phyloP scores from a whole-genome alignment of 2,113 vertebrate species.

The Lepus timidus region DNA sequence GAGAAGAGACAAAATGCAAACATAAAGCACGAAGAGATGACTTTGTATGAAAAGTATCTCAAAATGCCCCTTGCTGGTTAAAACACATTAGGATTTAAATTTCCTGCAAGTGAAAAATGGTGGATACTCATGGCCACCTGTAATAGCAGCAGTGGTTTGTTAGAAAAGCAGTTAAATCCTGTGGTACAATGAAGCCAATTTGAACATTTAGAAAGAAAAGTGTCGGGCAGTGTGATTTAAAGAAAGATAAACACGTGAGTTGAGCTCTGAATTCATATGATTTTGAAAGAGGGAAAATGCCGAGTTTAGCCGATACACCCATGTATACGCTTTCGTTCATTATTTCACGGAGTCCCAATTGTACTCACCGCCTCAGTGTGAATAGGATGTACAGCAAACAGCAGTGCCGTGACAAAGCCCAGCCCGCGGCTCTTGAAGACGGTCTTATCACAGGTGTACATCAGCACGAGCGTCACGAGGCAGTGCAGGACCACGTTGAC shows the following conservation, averaged over 20 bases:
- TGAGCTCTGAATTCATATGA: background rate
- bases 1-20: background rate
- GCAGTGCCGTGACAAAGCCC: constrained; percentile 93
- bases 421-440: constrained; percentile 91
- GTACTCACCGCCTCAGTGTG: constrained; percentile 98
- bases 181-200: background rate
- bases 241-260: background rate
- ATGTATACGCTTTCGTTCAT: background rate
- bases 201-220: background rate
- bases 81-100: background rate
- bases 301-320: background rate
- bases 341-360: background rate
- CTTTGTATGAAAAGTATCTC: constrained; percentile 45
- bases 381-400: constrained; percentile 97
- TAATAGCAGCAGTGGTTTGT: constrained; percentile 42
- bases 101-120: constrained; percentile 53
- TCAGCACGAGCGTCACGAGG: constrained; percentile 93
- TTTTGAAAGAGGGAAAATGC: background rate
- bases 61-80: background rate
- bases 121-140: constrained; percentile 36
- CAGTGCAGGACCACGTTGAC: constrained; percentile 95
- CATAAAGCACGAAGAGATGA: constrained; percentile 57
- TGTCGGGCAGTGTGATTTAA: constrained; percentile 28
- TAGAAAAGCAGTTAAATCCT: constrained; percentile 58
- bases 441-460: constrained; percentile 92